phyloP scores from a whole-genome alignment of 2,113 vertebrate genomes.

The Campylomormyrus tamandua region DNA sequence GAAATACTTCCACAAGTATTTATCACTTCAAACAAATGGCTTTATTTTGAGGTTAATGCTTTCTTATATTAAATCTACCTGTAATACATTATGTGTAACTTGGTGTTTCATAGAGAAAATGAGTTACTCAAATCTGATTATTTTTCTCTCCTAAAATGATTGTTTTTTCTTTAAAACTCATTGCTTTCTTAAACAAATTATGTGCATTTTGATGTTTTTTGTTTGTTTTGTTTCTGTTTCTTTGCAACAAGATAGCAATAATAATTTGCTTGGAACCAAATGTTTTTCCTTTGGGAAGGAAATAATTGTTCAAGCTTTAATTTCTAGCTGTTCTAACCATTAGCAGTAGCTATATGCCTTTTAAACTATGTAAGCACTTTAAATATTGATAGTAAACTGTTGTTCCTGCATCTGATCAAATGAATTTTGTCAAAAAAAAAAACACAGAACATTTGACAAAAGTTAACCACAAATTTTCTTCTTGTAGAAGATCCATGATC shows the following conservation, averaged over 20 bases:
- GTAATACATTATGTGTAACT: slow-evolving; percentile 16
- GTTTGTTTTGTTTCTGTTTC: slow-evolving; percentile 16
- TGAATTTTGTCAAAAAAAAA: slow-evolving; percentile 16
- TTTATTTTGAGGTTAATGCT: slow-evolving; percentile 2
- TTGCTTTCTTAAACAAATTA: slow-evolving; percentile 31
- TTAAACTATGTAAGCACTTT: slow-evolving; percentile 38
- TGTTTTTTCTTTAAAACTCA: slow-evolving; percentile 37
- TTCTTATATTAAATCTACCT: slow-evolving; percentile 15
- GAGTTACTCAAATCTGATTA: background rate
- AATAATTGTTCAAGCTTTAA: slow-evolving; percentile 35
- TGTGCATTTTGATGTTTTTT: slow-evolving; percentile 24
- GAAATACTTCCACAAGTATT: background rate
- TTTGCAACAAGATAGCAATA: slow-evolving; percentile 48
- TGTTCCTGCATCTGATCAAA: background rate
- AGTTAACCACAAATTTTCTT: slow-evolving; percentile 39
- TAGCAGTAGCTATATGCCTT: slow-evolving; percentile 24
- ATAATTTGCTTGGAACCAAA: slow-evolving; percentile 28
- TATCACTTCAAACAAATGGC: slow-evolving; percentile 2
- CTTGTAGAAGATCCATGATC: slow-evolving; percentile 1
- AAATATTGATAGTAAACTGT: slow-evolving; percentile 13
- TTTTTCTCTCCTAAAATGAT: background rate
- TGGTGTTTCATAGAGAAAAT: background rate
- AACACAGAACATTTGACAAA: slow-evolving; percentile 37
- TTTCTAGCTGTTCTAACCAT: slow-evolving; percentile 43
- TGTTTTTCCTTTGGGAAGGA: slow-evolving; percentile 4